Evolutionary conservation across 2,888 invertebrate species (phyloP), one percentile per base, ranked within the genome.

Genomic region (Rosalia funebris): DNA sequence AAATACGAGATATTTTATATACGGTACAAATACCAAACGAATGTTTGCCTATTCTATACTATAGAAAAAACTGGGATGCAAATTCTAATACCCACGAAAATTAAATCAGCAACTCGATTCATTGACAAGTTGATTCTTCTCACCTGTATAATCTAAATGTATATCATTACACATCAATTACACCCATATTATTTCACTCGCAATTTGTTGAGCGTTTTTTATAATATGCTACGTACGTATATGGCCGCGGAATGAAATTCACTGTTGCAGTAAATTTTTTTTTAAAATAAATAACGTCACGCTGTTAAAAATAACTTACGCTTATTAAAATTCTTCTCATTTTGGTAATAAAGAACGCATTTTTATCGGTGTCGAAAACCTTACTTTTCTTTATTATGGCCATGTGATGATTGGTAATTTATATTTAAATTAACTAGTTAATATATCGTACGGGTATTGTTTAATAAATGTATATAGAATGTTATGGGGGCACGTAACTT

Each of bases 381-480:
- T 64, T 46, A 47, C 50, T 62, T 54, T 63, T 34, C 10, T 63
- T 65, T 63, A 65, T 65, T 63, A 58, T 58, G 62, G 45, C 56
- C 65, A 63, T 58, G 65, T 47, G 60, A 62, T 57, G 69, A 64
- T 66, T 67, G 57, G 50, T 66, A 66, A 66, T 66, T 64, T 60
- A 60, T 60, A 60, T 63, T 65, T 65, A 63, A 66, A 66, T 64
- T 64, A 62, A 48, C 55, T 32, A 14, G 41, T 57, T 61, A 56
- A 65, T 48, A 45, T 25, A 48, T 52, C 39, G 44, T 41, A 34
- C 34, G 31, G 31, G 45, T 46, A 45, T 25, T 46, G 50, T 57
- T 45, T 46, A 47, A 32, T 47, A 32, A 36, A 41, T 50, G 36
- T n/a, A 71, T 5, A 70, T 68, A 66, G 65, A 60, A 66, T 5